These are phyloP conservation scores for Phymatocera aterrima DNA, from an alignment of 2,888 invertebrate genomes.

Conservation along the genomic window DNA sequence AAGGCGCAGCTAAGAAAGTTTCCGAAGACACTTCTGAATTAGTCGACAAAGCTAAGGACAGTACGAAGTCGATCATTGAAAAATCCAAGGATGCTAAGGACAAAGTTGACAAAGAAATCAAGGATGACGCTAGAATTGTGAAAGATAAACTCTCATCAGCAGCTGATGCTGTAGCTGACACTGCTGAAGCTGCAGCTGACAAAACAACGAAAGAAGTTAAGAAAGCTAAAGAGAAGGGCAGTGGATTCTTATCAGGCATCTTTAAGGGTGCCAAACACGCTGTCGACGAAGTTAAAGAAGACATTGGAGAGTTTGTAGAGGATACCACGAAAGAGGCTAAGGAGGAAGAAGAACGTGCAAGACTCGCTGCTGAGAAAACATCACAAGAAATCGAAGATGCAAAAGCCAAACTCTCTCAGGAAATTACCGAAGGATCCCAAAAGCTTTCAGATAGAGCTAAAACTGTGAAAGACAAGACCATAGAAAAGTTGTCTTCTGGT, in stretches of 20 bases:
- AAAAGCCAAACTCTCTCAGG: conserved; percentile 50
- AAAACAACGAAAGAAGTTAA: conserved; percentile 54
- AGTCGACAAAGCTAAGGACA: conserved; percentile 48
- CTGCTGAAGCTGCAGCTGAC: conserved; percentile 30
- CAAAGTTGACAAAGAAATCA: background rate
- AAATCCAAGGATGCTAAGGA: conserved; percentile 39
- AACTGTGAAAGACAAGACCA: conserved; percentile 28
- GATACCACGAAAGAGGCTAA: conserved; percentile 56
- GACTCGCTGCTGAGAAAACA: conserved; percentile 52
- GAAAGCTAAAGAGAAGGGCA: conserved; percentile 50
- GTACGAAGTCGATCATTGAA: conserved; percentile 31
- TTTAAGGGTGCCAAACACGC: conserved; percentile 63
- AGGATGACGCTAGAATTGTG: conserved; percentile 23
- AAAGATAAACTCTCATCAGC: conserved; percentile 49
- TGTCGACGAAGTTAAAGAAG: conserved; percentile 57
- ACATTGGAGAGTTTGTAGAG: conserved; percentile 57
- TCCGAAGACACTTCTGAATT: conserved; percentile 35
- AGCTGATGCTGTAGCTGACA: background rate
- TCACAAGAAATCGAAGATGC: conserved; percentile 58
- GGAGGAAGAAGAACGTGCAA: conserved; percentile 48
- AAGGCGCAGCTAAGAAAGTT: conserved; percentile 37
- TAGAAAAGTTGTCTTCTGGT: conserved; percentile 49
- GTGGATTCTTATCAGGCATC: conserved; percentile 57
- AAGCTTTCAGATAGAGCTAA: conserved; percentile 48
- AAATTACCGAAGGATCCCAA: conserved; percentile 14